phyloP scores from a whole-genome alignment of 2,113 vertebrate species.

The Rhadina sibilatrix region DNA sequence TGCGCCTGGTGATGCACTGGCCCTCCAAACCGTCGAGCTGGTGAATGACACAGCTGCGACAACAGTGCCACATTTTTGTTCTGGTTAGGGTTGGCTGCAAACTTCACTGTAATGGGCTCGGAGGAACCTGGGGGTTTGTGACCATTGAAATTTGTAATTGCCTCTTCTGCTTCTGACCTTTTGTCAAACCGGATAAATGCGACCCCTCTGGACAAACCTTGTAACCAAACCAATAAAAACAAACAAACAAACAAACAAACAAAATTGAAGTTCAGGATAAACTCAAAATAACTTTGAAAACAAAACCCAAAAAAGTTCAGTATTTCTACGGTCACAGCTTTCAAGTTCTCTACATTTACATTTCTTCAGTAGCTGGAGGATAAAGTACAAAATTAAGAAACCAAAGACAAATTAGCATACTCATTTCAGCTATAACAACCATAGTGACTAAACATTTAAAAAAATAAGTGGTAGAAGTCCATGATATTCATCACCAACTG shows the following conservation, averaged over 20 bases:
- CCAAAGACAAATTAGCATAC: slow-evolving; percentile 1
- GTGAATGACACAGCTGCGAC: slow-evolving; percentile 94
- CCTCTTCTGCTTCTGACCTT: slow-evolving; percentile 93
- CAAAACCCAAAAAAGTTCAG: slow-evolving; percentile 55
- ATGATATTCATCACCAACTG: background rate
- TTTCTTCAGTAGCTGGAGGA: slow-evolving; percentile 3
- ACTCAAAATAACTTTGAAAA: slow-evolving; percentile 54
- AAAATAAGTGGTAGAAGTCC: background rate
- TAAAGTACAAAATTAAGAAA: slow-evolving; percentile 25
- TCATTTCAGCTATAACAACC: background rate
- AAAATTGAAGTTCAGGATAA: slow-evolving; percentile 14
- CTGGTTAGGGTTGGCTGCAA: slow-evolving; percentile 97
- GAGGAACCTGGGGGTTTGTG: slow-evolving; percentile 92
- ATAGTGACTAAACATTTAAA: background rate
- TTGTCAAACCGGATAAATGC: slow-evolving; percentile 98
- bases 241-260: background rate
- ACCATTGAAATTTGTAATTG: slow-evolving; percentile 94
- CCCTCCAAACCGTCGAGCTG: slow-evolving; percentile 91
- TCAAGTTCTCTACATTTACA: background rate
- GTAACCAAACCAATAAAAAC: slow-evolving; percentile 68
- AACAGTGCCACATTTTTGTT: slow-evolving; percentile 93
- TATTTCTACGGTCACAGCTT: slow-evolving; percentile 35
- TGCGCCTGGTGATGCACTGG: slow-evolving; percentile 97
- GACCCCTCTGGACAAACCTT: slow-evolving; percentile 93
- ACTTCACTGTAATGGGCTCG: slow-evolving; percentile 96